phyloP scores from a whole-genome alignment of 2,113 vertebrate species.

The Eublepharis macularius region DNA sequence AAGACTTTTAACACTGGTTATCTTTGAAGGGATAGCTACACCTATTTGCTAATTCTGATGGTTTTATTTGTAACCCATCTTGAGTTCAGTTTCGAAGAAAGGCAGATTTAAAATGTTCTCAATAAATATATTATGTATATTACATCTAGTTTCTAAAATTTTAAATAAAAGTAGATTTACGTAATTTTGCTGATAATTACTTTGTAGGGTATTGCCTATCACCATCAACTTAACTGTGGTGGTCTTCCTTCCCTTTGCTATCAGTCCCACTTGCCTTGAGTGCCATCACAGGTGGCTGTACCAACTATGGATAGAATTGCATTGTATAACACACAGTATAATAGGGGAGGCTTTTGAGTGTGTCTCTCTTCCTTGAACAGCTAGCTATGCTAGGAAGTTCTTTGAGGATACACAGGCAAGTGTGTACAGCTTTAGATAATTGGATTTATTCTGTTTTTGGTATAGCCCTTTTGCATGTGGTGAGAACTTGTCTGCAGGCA shows the following conservation, averaged over 20 bases:
- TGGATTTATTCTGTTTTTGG: not conserved
- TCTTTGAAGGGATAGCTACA: too few species aligned
- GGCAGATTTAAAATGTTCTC: too few species aligned
- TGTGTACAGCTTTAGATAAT: not conserved
- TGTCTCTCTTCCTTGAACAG: not conserved
- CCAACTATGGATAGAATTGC: not conserved
- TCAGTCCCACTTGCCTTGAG: not conserved
- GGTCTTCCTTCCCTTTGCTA: not conserved
- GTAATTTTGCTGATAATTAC: not conserved
- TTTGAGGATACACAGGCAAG: not conserved
- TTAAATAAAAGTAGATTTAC: not conserved
- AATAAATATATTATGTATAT: too few species aligned
- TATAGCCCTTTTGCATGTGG: not conserved
- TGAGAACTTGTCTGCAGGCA: too few species aligned
- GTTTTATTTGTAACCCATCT: too few species aligned
- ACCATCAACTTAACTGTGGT: not conserved
- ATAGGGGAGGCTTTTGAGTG: not conserved
- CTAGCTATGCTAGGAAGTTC: not conserved
- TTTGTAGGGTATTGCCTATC: not conserved
- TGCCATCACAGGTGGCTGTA: too few species aligned
- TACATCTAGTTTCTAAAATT: not conserved
- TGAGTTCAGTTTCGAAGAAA: too few species aligned
- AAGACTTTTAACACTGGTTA: too few species aligned
- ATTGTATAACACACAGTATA: not conserved
- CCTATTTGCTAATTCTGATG: too few species aligned